Evolutionary conservation across 2,113 vertebrate species (phyloP).

Genomic region (Coregonus clupeaformis): DNA sequence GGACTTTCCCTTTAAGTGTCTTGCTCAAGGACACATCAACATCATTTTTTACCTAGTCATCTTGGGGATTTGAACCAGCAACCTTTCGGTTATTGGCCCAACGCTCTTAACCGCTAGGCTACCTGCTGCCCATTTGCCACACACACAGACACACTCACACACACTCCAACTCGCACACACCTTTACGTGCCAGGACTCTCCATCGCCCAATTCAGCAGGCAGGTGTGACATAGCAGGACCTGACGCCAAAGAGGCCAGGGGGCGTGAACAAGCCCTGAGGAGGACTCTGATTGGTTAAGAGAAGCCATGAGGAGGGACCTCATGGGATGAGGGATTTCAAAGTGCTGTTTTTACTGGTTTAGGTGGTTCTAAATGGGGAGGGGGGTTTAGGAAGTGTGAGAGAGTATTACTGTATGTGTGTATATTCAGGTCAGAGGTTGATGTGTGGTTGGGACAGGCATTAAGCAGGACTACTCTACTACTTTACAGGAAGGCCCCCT

Average conservation of each 20-base stretch:
- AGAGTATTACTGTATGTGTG: neutral
- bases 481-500: neutral
- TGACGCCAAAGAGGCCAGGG: constrained; percentile 41
- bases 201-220: constrained; percentile 59
- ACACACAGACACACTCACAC: too few relatives aligned
- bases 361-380: constrained; percentile 12
- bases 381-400: constrained; percentile 18
- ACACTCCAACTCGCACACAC: neutral
- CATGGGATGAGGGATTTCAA: constrained; percentile 20
- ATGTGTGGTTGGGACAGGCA: too few relatives aligned
- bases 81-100: too few relatives aligned
- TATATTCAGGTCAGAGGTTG: neutral
- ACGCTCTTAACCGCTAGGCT: too few relatives aligned
- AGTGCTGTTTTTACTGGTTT: neutral
- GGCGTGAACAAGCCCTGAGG: constrained; percentile 12
- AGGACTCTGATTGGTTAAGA: constrained; percentile 29
- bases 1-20: too few relatives aligned
- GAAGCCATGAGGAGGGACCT: constrained; percentile 14
- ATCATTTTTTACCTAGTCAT: too few relatives aligned
- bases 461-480: constrained; percentile 1
- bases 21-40: too few relatives aligned
- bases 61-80: too few relatives aligned
- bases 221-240: constrained; percentile 60
- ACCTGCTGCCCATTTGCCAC: too few relatives aligned
- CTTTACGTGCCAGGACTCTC: constrained; percentile 10